Conservation (phyloP, 2,113 vertebrate species). For the Leucosticte australis region DNA sequence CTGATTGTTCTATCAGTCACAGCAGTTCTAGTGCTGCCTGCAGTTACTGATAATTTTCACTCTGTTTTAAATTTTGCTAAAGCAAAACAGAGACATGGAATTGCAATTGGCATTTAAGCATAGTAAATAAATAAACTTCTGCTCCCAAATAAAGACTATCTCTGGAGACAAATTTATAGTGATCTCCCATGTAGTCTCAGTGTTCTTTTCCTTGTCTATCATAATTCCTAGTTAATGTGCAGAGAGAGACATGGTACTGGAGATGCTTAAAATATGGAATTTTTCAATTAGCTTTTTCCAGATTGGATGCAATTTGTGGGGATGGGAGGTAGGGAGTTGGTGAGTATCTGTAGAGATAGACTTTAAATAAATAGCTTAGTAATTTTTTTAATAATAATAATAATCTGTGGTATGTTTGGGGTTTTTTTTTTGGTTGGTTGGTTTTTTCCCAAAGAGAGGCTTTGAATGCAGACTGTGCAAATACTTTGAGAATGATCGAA, state of each 20-base stretch:
- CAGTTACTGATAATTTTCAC: neutral
- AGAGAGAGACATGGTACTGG: neutral
- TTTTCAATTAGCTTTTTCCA: neutral
- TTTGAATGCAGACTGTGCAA: neutral
- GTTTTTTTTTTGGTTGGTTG: fast-evolving
- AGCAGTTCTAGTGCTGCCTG: neutral
- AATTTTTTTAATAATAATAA: neutral
- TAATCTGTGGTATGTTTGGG: neutral
- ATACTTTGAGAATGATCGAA: neutral
- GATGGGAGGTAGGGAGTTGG: neutral
- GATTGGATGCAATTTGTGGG: neutral
- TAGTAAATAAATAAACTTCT: neutral
- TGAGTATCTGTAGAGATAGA: neutral
- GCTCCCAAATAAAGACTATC: neutral
- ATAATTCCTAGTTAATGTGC: neutral
- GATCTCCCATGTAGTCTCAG: neutral
- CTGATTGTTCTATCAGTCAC: neutral
- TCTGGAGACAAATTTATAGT: neutral
- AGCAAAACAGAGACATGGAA: neutral
- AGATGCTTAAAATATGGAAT: neutral
- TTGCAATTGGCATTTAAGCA: neutral
- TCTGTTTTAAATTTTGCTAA: neutral
- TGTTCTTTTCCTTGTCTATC: neutral
- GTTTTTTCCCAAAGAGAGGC: neutral
- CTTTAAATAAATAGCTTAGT: neutral